Base-by-base conservation (phyloP, 2,113 vertebrate genomes). In the Ammodytes dubius region DNA sequence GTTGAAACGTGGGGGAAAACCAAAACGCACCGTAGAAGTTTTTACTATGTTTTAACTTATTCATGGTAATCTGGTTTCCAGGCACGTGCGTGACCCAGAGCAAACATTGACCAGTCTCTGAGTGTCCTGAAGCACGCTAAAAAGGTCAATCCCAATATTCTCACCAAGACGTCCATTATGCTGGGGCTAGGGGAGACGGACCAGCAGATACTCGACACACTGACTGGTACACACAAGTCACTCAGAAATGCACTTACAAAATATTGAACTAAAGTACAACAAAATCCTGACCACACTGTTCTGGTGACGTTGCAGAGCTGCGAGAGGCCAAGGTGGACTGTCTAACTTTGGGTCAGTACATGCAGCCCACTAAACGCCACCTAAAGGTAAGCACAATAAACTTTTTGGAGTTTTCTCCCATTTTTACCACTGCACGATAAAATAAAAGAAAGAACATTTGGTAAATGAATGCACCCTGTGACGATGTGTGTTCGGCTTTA, bases 101-200 rank as follows among this genome's bases (percentile, higher is more conserved):
- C 98, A 39, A 97, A 95, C 93, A 95, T 99, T 3, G 94, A 97
- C 82, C 98, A 99, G 71, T 99, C 98, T 0, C 1, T 99, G 2
- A 90, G 91, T 0, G 96, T 99, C 74, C 93, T 99, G 85, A 96
- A 92, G 54, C 97, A 97, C 0, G 97, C 95, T 2, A 99, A 99
- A 70, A 89, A 94, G 56, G 94, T 96, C 9, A 96, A 93, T 19
- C 96, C 97, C 0, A 67, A 83, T 0, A 0, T 98, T 17, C 92
- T 99, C 70, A 97, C 97, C 3, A 99, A 99, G 94, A 99, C 98
- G 0, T 99, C 98, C 54, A 95, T 99, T 56, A 99, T 99, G 98
- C 80, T 99, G 89, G 98, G 98, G 10, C 93, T 99, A 0, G 98
- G 98, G 0, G 98, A 99, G 90, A 96, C 95, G 0, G 97, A 99